A percentile compares a stretch with the other conserved stretches of the same genome.
Conservation (phyloP, 2,113 vertebrate genomes). For the Phaethon lepturus region DNA sequence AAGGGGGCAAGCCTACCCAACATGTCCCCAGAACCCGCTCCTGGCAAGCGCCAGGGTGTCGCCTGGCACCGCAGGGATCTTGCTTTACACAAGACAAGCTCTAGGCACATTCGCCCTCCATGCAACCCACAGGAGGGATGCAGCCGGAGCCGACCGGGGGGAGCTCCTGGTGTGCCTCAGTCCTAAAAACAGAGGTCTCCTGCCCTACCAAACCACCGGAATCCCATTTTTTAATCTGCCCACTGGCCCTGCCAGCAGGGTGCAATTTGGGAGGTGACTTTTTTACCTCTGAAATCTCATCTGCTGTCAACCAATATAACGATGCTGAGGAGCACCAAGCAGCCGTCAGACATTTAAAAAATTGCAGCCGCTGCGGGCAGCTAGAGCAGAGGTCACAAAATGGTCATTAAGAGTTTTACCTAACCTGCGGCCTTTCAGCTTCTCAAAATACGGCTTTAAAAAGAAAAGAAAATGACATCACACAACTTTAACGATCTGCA, state of each 20-base stretch:
- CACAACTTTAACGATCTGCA: neutral
- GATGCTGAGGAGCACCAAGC: neutral
- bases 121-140: neutral
- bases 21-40: neutral
- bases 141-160: neutral
- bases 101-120: neutral
- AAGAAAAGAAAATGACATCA: slow-evolving; percentile 24
- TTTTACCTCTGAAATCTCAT: slow-evolving; percentile 23
- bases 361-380: neutral
- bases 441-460: neutral
- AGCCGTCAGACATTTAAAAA: neutral
- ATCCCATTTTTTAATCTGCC: neutral
- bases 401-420: neutral
- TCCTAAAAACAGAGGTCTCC: fast-evolving
- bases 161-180: neutral
- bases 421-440: neutral
- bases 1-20: neutral
- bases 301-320: neutral
- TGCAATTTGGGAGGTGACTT: neutral
- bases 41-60: neutral
- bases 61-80: fast-evolving
- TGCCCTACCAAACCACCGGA: neutral
- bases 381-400: slow-evolving; percentile 27
- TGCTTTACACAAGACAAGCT: neutral
- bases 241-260: neutral